Percentiles rank a stretch among this genome's conserved stretches.
Conservation (phyloP, 2,888 invertebrate species). For the Bimastos eiseni region DNA sequence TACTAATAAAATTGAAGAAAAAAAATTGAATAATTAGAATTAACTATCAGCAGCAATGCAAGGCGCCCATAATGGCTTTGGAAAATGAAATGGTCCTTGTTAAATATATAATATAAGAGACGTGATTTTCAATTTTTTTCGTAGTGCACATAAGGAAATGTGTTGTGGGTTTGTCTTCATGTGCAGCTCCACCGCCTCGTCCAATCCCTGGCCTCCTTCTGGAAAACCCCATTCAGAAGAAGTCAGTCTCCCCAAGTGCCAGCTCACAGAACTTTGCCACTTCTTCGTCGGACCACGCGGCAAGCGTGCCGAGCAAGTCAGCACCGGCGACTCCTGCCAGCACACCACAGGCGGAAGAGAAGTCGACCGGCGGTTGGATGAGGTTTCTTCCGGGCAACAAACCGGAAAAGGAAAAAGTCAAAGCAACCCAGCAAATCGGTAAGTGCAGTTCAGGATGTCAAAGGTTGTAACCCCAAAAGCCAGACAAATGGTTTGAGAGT, state of each 20-base stretch:
- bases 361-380: constrained; percentile 56
- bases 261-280: constrained; percentile 35
- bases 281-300: constrained; percentile 32
- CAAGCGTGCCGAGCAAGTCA: constrained; percentile 41
- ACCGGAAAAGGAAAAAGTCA: constrained; percentile 35
- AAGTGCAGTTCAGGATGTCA: neutral
- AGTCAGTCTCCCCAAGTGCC: constrained; percentile 43
- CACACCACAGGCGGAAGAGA: constrained; percentile 45
- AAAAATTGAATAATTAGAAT: too few species aligned
- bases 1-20: too few species aligned
- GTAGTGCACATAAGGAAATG: neutral
- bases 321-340: constrained; percentile 42
- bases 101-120: neutral
- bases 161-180: neutral
- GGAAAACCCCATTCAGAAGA: constrained; percentile 6
- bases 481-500: too few species aligned
- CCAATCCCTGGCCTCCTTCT: constrained; percentile 45
- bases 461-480: too few species aligned
- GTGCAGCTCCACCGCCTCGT: constrained; percentile 44
- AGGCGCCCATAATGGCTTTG: too few species aligned
- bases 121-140: neutral
- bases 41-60: too few species aligned
- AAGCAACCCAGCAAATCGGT: neutral
- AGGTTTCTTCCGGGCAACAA: constrained; percentile 52
- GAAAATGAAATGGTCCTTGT: neutral